These are phyloP conservation scores for Stegastes partitus DNA, from an alignment of 2,113 vertebrate genomes.

Conservation along the genomic window DNA sequence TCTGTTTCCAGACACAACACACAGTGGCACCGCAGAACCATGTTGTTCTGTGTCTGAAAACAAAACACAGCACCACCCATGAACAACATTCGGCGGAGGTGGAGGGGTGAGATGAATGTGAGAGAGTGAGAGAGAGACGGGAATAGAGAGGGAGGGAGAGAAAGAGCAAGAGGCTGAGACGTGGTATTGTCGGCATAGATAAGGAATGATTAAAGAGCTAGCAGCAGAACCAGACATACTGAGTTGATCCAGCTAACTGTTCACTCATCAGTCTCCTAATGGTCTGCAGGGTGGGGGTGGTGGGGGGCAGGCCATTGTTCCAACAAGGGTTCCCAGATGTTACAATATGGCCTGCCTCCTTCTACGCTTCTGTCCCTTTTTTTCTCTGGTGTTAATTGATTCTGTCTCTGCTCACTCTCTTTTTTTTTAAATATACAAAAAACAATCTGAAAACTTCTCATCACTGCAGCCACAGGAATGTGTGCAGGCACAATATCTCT, in stretches of 20 bases:
- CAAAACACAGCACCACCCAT: conserved; percentile 66
- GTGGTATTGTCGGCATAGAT: conserved; percentile 90
- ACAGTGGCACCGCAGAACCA: conserved; percentile 24
- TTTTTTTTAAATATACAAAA: no score
- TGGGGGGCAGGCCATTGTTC: conserved; percentile 80
- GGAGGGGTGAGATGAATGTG: conserved; percentile 27
- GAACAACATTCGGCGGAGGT: conserved; percentile 45
- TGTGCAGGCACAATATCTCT: no score
- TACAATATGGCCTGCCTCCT: conserved; percentile 76
- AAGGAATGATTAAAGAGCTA: conserved; percentile 93
- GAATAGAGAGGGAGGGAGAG: neutral
- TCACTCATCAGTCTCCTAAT: conserved; percentile 89
- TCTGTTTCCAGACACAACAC: conserved; percentile 49
- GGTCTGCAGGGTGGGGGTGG: conserved; percentile 79
- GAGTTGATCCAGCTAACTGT: conserved; percentile 86
- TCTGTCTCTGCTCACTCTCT: no score
- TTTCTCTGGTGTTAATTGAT: neutral
- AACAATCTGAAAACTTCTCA: neutral
- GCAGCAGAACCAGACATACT: conserved; percentile 86
- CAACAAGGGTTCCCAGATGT: conserved; percentile 88
- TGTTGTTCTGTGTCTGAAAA: conserved; percentile 53
- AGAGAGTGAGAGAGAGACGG: conserved; percentile 17
- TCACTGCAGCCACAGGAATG: neutral
- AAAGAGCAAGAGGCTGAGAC: conserved; percentile 69
- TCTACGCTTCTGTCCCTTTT: neutral